Percentiles rank a stretch among this genome's conserved stretches.
phyloP scores from a whole-genome alignment of 2,113 vertebrate species.

The Xenopus tropicalis region UCB_Xtro_10.0 CM004450.2:79744001-79744500 shows the following conservation, averaged over 20 bases:
- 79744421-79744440: too few species aligned
- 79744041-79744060: too few species aligned
- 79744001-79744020: too few species aligned
- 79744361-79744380: not conserved
- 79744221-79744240: conserved; percentile 89
- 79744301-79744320: not conserved
- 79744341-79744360: not conserved
- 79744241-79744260: conserved; percentile 89
- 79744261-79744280: conserved; percentile 61
- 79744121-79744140: conserved; percentile 89
- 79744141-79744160: conserved; percentile 85
- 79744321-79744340: too few species aligned
- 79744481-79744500: too few species aligned
- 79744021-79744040: too few species aligned
- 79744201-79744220: conserved; percentile 85
- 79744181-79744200: conserved; percentile 89
- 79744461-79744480: too few species aligned
- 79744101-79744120: conserved; percentile 87
- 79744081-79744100: conserved; percentile 60
- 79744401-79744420: too few species aligned
- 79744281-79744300: not conserved
- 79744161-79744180: conserved; percentile 82
- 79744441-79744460: too few species aligned
- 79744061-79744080: too few species aligned
- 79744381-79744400: too few species aligned